Conservation (phyloP, 1,140 invertebrate species). For the Leucophenga varia region DNA sequence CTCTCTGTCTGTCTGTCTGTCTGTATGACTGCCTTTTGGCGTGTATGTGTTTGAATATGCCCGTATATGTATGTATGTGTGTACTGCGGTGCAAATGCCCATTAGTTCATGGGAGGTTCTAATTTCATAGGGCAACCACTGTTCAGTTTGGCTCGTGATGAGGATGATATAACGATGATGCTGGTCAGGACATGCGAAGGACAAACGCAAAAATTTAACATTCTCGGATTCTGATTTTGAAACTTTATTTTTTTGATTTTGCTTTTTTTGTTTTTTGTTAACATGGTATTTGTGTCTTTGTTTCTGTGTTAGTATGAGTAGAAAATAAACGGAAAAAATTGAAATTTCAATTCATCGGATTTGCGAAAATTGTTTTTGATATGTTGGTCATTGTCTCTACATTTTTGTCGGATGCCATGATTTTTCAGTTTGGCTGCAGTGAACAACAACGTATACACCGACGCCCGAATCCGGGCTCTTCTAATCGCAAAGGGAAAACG, state of each 20-base stretch:
- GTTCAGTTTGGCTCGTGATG: no score
- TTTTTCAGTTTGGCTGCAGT: conserved; percentile 12
- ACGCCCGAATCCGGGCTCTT: no score
- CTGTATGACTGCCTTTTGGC: conserved; percentile 19
- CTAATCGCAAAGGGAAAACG: no score
- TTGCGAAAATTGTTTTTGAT: conserved; percentile 50
- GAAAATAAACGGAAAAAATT: conserved; percentile 17
- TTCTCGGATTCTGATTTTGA: conserved; percentile 47
- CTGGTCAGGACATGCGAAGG: conserved; percentile 22
- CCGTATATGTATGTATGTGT: conserved; percentile 10
- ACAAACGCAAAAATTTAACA: conserved; percentile 24
- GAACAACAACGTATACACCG: no score
- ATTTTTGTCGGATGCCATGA: conserved; percentile 14
- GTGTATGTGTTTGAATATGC: conserved; percentile 4
- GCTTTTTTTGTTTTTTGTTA: conserved; percentile 4
- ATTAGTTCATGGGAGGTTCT: conserved; percentile 51
- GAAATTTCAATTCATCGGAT: conserved; percentile 53
- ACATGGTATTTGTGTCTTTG: background rate
- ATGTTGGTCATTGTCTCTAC: conserved; percentile 27
- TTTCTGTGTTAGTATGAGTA: no score
- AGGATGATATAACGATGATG: background rate
- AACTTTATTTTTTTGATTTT: conserved; percentile 32
- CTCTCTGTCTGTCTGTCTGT: conserved; percentile 8
- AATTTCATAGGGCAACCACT: conserved; percentile 24
- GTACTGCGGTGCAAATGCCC: conserved; percentile 20